Evolutionary conservation across 2,113 vertebrate genomes (phyloP).

Genomic region (Halcyon senegalensis): DNA sequence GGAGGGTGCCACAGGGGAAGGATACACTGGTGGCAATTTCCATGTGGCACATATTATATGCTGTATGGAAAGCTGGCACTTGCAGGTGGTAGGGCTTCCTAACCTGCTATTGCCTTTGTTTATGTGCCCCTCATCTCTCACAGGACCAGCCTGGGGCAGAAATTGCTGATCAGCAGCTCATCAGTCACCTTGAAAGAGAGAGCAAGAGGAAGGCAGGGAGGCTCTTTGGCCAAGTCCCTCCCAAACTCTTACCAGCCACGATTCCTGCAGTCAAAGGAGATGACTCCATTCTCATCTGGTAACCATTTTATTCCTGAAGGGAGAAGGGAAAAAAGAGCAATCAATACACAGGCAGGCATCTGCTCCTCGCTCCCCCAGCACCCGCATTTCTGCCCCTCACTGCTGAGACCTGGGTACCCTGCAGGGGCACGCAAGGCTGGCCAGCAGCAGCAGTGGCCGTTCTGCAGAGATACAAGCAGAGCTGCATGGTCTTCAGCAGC

Average conservation of each 20-base stretch:
- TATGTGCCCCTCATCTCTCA: background rate
- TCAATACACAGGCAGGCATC: background rate
- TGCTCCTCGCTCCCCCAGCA: background rate
- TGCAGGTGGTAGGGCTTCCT: background rate
- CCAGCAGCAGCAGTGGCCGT: background rate
- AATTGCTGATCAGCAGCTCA: background rate
- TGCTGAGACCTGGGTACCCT: background rate
- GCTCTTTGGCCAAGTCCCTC: background rate
- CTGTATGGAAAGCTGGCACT: background rate
- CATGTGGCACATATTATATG: rapidly evolving
- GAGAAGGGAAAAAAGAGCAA: background rate
- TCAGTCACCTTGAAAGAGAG: background rate
- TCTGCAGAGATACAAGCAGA: background rate
- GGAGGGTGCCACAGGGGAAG: background rate
- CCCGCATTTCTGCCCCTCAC: background rate
- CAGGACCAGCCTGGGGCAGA: background rate
- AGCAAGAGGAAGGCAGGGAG: background rate
- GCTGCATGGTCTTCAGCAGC: background rate
- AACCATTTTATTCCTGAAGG: constrained; percentile 91
- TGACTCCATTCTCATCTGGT: constrained; percentile 93
- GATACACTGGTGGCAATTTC: background rate
- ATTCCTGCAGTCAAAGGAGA: constrained; percentile 93
- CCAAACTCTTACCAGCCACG: constrained; percentile 86
- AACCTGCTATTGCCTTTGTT: background rate
- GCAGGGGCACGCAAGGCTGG: rapidly evolving